Evolutionary conservation across 1,140 invertebrate species (phyloP), one percentile per base, ranked within the genome.

Genomic region (Drosophila mauritiana): DNA sequence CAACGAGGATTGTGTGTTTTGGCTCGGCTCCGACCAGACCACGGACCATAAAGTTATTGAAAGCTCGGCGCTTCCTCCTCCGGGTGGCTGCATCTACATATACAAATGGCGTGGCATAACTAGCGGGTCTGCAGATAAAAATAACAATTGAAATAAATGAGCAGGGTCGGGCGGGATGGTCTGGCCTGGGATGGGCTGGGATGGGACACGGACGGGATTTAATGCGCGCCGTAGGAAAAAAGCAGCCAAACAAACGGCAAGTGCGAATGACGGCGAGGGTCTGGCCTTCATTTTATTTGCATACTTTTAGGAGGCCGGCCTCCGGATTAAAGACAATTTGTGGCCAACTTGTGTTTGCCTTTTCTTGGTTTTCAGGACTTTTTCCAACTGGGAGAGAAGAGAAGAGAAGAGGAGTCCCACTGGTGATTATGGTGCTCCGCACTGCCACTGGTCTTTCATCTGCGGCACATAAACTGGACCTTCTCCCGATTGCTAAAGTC

Each of bases 141-240:
- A 80, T 82, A 80, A 82, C 79, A 82, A 82, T 82, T 82, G 79
- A 77, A 82, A 82, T 82, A 82, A 82, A 82, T 82, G 79, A 82
- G 79, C 79, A 69, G 52, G 56, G 54, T 39, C 49, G 48, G 43
- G 40, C 40, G n/a, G 40, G n/a, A 17, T 42, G 20, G 40, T 6
- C 34, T 34, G 34, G 34, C 10, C n/a, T 7, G 51, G 72, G 6
- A 27, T 12, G 54, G 43, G 37, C 11, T 10, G 37, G 4, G 37
- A 31, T 10, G n/a, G 40, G n/a, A 42, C 15, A 8, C 7, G 31
- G 31, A 31, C 31, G 31, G n/a, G 40, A 20, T 45, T 31, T 22
- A 54, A 48, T 56, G 53, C 52, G 48, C 20, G 22, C 3, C 20
- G 37, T 36, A 13, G 34, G 31, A 39, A 31, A 40, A 37, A 20